Conservation (phyloP, 2,113 vertebrate species). For the Sphyrna mokarran region DNA sequence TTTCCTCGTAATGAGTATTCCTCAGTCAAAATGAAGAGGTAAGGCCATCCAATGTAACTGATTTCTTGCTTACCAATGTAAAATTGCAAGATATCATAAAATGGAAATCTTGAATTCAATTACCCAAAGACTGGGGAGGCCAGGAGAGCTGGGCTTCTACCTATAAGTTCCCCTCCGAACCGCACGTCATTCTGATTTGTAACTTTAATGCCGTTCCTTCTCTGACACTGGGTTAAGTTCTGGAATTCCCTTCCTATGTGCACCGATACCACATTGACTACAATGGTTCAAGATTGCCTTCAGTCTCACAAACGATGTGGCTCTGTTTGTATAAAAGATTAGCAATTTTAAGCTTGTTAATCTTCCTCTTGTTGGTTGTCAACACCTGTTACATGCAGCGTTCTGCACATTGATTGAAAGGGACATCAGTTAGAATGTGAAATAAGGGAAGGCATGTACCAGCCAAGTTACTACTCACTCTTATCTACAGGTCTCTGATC, state of each 20-base stretch:
- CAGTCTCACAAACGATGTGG: background rate
- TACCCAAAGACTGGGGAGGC: too few species aligned
- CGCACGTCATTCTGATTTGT: background rate
- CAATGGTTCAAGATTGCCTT: background rate
- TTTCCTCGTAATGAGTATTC: background rate
- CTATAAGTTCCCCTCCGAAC: background rate
- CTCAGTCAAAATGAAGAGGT: background rate
- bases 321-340: background rate
- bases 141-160: too few species aligned
- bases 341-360: background rate
- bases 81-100: background rate
- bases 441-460: background rate
- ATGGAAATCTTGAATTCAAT: too few species aligned
- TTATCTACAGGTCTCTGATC: background rate
- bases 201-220: background rate
- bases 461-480: background rate
- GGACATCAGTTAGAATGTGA: background rate
- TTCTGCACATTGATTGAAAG: background rate
- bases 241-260: background rate
- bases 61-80: background rate
- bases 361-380: background rate
- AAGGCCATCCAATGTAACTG: background rate
- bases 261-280: too few species aligned
- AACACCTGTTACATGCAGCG: background rate
- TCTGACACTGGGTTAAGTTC: background rate